A percentile compares a stretch with the other conserved stretches of the same genome.
Evolutionary conservation across 2,113 vertebrate species (phyloP).

Genomic region (Chaetorhynchus papuensis): DNA sequence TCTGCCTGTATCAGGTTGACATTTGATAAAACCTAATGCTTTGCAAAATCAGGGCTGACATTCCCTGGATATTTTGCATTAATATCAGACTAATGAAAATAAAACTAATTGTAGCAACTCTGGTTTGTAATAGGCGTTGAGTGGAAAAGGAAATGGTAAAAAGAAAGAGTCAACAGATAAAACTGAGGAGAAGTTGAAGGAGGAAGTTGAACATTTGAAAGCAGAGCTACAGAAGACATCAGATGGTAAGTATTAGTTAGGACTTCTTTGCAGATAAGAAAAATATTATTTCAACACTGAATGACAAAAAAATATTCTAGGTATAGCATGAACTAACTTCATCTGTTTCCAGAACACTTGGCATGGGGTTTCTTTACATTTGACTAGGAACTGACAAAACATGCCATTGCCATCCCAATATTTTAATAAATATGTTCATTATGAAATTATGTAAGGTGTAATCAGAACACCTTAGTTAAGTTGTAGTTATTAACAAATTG

Average conservation of each 20-base stretch:
- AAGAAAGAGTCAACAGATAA: conserved; percentile 37
- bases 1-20: background rate
- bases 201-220: conserved; percentile 76
- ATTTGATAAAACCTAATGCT: background rate
- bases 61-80: background rate
- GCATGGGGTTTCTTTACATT: background rate
- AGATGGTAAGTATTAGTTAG: conserved; percentile 69
- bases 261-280: background rate
- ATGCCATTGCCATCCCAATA: background rate
- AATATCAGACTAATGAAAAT: background rate
- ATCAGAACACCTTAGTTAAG: background rate
- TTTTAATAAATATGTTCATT: conserved; percentile 42
- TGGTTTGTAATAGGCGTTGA: conserved; percentile 73
- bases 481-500: background rate
- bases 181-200: conserved; percentile 71
- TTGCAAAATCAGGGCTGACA: background rate
- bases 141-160: conserved; percentile 52
- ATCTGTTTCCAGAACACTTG: background rate
- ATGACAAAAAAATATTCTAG: background rate
- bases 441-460: background rate
- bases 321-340: background rate
- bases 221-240: conserved; percentile 78
- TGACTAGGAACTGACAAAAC: background rate
- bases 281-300: background rate
- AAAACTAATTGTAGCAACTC: background rate